Base-by-base conservation (phyloP, 1,140 invertebrate species). In the Probaryconus sp. region DNA sequence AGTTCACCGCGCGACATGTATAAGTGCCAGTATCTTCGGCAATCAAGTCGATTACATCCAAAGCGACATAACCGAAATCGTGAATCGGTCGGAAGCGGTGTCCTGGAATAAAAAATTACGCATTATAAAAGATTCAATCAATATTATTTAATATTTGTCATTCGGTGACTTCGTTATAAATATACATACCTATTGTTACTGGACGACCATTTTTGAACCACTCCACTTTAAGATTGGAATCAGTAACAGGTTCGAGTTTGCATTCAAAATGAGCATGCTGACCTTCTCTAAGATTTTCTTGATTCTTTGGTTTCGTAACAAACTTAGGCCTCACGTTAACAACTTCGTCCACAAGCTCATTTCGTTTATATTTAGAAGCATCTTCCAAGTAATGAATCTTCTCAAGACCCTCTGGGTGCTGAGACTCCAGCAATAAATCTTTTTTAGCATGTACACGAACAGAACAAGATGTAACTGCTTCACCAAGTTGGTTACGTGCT, bases 231-330 rank as follows among this genome's bases (percentile, higher is more conserved):
- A 98, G 85, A 77, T 98, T 97, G 0, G 95, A 91, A 89, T 98
- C 97, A 11, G 96, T 97, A 2, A 97, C 94, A n/a, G 97, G 97
- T 87, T 98, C 96, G 9, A 98, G 89, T 87, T 98, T 98, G 82
- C 96, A 97, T 89, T 99, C 98, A 88, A 99, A 99, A 81, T 99
- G 97, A 45, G 96, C 96, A 78, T 97, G 94, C 74, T 97, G 93
- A 35, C 96, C 93, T 90, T 99, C 98, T 55, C 92, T 89, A 26
- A 98, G 91, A 77, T 94, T 93, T 71, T 94, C 93, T 47, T 94
- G 89, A 45, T 91, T 95, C 84, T 97, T 96, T 3, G 95, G 94
- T 81, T 94, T 93, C 0, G 94, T 95, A 2, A 97, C 86, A 85
- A 97, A 97, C 65, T 90, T 90, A 0, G 96, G 96, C 79, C 92